phyloP scores from a whole-genome alignment of 2,797 vertebrate species.

The Manis pentadactyla region DNA sequence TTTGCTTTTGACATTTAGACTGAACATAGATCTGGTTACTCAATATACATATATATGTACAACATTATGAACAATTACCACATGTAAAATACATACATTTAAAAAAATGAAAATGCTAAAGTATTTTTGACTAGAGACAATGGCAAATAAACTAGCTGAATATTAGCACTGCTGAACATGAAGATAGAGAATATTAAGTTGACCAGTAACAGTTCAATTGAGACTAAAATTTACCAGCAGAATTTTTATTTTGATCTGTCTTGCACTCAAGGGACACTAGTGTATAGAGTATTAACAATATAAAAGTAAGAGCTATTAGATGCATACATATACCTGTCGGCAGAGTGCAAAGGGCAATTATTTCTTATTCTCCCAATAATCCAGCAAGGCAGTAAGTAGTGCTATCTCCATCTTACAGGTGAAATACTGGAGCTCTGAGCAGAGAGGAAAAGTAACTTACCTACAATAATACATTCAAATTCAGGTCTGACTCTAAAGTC shows the following conservation, averaged over 20 bases:
- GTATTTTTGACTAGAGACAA: conserved; percentile 45
- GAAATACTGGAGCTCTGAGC: neutral
- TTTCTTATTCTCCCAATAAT: conserved; percentile 21
- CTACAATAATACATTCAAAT: neutral
- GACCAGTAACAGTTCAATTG: neutral
- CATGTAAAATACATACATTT: neutral
- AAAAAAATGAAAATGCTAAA: neutral
- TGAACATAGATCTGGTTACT: neutral
- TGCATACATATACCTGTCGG: neutral
- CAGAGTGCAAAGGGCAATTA: neutral
- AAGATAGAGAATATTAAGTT: neutral
- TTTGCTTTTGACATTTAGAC: conserved; percentile 14
- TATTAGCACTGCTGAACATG: neutral
- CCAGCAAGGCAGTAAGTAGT: neutral
- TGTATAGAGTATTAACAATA: neutral
- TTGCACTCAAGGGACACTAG: neutral
- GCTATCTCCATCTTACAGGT: neutral
- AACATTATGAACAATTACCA: neutral
- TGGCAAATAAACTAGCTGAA: neutral
- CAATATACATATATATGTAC: neutral
- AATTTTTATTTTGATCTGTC: neutral
- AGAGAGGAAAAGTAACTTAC: neutral
- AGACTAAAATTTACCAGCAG: conserved; percentile 28
- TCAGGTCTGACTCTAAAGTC: neutral
- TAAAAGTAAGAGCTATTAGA: neutral